Evolutionary conservation across 2,888 invertebrate genomes (phyloP), one percentile per base, ranked within the genome.

Genomic region (Nymphalis polychloros): DNA sequence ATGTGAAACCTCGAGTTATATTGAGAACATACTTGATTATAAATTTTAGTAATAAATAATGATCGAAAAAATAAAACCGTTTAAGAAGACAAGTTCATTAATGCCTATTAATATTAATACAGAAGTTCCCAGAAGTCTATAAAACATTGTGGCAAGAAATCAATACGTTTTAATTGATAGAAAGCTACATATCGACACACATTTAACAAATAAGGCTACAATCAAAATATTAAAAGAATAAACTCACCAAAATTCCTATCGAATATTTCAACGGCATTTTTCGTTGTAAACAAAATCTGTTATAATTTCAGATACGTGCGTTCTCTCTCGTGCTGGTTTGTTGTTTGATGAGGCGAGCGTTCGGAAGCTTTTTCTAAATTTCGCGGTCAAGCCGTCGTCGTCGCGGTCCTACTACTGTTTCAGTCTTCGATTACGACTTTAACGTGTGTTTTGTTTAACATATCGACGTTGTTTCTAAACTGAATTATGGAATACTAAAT

Each of bases 311-410:
- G n/a, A 46, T 52, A 67, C 72, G 71, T 73, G 52, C 60, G 64
- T n/a, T 46, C 63, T 52, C 67, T 55, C 31, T 19, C 55, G 48
- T 27, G 31, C 35, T 35, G 20, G 61, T 27, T 64, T 67, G 64
- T 59, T 62, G 59, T 71, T 67, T 72, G 66, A 57, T 49, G n/a
- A 48, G 35, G 60, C 20, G 59, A 64, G 48, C 59, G 49, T 67
- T 63, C 57, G 41, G 52, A 63, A 71, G 72, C 71, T 72, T 72
- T 72, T 67, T 68, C 71, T 72, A 41, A 65, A 65, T 70, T 70
- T 72, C 67, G 67, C 67, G 67, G 67, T 69, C 69, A 67, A 64
- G 67, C 67, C 64, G 67, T 69, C 67, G 67, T 64, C 64, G 67
- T 69, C 67, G 64, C 50, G 57, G 27, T 46, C 55, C 59, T 70